These are phyloP conservation scores for Phaethornis superciliosus DNA, from an alignment of 2,113 vertebrate genomes.

Conservation along the genomic window DNA sequence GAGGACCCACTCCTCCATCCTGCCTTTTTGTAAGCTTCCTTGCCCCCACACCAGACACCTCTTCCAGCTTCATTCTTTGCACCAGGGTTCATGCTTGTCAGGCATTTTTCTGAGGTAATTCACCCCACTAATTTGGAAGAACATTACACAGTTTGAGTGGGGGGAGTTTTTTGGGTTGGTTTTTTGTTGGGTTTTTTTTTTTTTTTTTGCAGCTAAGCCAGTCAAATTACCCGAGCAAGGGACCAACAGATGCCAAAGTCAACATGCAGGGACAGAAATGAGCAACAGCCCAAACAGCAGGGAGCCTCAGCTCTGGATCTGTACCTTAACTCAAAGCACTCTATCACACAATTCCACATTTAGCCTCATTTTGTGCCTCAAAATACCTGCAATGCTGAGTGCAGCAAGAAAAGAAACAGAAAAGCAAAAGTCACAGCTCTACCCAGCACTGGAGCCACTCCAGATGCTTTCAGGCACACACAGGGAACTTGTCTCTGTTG, in stretches of 20 bases:
- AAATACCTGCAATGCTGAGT: background rate
- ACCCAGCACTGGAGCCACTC: background rate
- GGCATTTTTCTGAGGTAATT: background rate
- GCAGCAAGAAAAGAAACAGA: background rate
- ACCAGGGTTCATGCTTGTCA: background rate
- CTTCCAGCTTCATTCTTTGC: background rate
- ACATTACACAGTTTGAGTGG: fast-evolving
- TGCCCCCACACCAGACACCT: background rate
- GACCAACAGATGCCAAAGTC: background rate
- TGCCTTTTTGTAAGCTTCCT: background rate
- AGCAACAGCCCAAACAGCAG: background rate
- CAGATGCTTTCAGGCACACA: background rate
- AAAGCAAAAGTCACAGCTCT: background rate
- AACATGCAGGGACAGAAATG: background rate
- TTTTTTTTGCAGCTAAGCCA: background rate
- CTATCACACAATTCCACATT: background rate
- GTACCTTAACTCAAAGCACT: background rate
- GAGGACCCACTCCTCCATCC: background rate
- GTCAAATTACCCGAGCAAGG: background rate
- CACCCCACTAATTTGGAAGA: background rate
- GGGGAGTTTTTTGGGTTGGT: background rate
- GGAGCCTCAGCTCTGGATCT: background rate
- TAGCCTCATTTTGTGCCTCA: background rate
- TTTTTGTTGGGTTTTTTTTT: too few relatives aligned
- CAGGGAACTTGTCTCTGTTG: background rate